phyloP scores from a whole-genome alignment of 30 jellyfish, hydroid and myxozoan genomes.

The Aurelia aurita complex sp. Pacific region DNA sequence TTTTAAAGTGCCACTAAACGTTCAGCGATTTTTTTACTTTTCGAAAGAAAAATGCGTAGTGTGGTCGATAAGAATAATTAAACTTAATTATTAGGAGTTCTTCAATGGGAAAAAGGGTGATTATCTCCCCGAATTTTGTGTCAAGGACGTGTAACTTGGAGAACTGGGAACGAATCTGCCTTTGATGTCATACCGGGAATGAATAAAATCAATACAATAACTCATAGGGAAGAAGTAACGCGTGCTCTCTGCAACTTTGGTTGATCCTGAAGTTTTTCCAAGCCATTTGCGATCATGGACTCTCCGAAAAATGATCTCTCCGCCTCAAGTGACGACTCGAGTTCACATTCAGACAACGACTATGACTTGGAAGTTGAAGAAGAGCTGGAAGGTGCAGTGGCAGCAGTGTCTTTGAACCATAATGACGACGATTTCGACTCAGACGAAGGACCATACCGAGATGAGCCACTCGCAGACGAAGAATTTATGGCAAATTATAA shows the following conservation, averaged over 20 bases:
- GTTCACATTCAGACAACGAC: not conserved
- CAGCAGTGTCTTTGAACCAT: not conserved
- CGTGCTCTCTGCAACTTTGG: not conserved
- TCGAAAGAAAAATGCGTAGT: not conserved
- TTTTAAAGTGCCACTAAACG: constrained; percentile 8
- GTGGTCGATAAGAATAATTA: not conserved
- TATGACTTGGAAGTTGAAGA: not conserved
- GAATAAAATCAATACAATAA: too few relatives aligned
- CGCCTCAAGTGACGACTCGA: not conserved
- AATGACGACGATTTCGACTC: not conserved
- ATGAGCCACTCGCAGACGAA: constrained; percentile 1
- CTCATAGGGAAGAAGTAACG: not conserved
- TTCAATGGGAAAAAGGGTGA: not conserved
- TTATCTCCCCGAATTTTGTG: not conserved
- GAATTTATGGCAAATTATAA: not conserved
- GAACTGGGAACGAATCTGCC: not conserved
- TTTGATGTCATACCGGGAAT: not conserved
- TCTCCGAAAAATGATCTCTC: not conserved
- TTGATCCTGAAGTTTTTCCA: too few relatives aligned
- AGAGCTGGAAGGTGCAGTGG: not conserved
- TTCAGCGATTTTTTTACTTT: not conserved
- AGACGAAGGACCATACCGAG: not conserved
- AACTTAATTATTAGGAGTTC: not conserved
- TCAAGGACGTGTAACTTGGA: not conserved
- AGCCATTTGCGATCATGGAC: not conserved